A percentile compares a stretch with the other conserved stretches of the same genome.
phyloP scores from a whole-genome alignment of 2,797 vertebrate genomes.

The Acanthis flammea region DNA sequence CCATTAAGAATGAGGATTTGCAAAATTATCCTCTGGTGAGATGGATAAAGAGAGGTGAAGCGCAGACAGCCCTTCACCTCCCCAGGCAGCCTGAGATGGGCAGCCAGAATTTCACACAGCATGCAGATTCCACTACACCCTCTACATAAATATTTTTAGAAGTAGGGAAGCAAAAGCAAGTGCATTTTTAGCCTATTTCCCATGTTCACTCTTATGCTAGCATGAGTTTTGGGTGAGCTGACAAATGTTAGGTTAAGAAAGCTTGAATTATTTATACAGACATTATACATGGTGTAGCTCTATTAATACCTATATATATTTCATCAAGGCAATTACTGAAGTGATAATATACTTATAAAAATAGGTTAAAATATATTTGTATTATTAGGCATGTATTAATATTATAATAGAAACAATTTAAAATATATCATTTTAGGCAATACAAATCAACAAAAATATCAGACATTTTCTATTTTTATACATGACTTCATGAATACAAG shows the following conservation, averaged over 20 bases:
- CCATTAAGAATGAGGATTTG: neutral
- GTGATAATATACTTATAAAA: neutral
- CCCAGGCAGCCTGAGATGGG: neutral
- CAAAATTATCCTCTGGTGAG: neutral
- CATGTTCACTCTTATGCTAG: neutral
- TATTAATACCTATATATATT: conserved; percentile 32
- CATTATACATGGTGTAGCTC: conserved; percentile 16
- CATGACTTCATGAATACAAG: neutral
- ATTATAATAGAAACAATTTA: neutral
- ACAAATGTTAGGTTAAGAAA: neutral
- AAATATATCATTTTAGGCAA: neutral
- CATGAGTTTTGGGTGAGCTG: neutral
- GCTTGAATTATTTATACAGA: conserved; percentile 36
- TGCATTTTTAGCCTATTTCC: neutral
- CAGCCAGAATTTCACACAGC: neutral
- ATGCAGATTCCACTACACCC: neutral
- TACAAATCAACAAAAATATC: neutral
- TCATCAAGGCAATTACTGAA: neutral
- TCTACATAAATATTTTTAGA: neutral
- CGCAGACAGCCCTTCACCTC: neutral
- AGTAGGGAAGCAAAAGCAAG: neutral
- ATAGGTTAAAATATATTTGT: neutral
- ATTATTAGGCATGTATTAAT: neutral
- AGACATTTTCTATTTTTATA: neutral
- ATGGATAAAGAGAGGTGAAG: neutral